A percentile compares a stretch with the other conserved stretches of the same genome.
Conservation (phyloP, 2,888 invertebrate species). For the Spialia ferax region DNA sequence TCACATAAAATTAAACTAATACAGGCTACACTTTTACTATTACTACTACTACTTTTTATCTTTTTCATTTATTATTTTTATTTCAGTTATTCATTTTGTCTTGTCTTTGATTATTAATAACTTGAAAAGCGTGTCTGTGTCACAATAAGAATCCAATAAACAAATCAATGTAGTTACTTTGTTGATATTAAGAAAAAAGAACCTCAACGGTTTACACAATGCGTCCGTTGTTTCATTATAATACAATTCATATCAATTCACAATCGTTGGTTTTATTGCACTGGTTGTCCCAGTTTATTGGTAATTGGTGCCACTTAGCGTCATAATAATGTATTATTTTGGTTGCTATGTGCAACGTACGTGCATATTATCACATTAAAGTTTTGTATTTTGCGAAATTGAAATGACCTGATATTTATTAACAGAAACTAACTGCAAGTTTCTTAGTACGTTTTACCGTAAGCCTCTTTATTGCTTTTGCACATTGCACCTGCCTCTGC, state of each 20-base stretch:
- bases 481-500: background rate
- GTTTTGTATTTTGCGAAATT: background rate
- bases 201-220: background rate
- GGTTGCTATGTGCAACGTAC: background rate
- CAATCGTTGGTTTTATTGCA: slow-evolving; percentile 14
- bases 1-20: too few species aligned
- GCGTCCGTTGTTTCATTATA: slow-evolving; percentile 15
- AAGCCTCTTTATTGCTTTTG: background rate
- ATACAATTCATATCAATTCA: slow-evolving; percentile 27
- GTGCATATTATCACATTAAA: too few species aligned
- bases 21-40: too few species aligned
- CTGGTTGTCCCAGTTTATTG: slow-evolving; percentile 21
- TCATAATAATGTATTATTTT: slow-evolving; percentile 14
- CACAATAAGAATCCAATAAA: too few species aligned
- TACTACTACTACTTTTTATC: too few species aligned
- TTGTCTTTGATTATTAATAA: too few species aligned
- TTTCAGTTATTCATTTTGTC: too few species aligned
- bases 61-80: too few species aligned
- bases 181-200: background rate
- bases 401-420: background rate
- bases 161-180: too few species aligned
- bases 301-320: slow-evolving; percentile 29
- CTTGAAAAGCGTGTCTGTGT: too few species aligned
- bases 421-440: background rate
- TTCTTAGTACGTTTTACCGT: background rate